These are phyloP conservation scores for Probosciger aterrimus DNA, from an alignment of 2,113 vertebrate species.

Conservation along the genomic window DNA sequence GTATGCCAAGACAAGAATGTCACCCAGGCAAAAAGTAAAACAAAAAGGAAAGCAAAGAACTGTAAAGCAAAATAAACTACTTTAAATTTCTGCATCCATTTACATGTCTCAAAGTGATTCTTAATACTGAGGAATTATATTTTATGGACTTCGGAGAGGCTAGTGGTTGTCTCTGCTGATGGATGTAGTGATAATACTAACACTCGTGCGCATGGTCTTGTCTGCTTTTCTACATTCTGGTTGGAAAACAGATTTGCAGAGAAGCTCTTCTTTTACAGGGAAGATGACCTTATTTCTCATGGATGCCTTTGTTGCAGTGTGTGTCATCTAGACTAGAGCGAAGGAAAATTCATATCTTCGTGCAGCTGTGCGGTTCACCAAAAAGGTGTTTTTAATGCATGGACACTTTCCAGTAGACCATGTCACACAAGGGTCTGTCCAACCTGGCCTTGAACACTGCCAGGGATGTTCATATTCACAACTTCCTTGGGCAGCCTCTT, in stretches of 20 bases:
- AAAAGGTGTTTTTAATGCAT: not conserved
- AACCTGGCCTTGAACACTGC: not conserved
- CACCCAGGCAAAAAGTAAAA: not conserved
- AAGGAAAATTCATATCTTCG: not conserved
- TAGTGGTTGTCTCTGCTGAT: not conserved
- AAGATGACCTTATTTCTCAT: not conserved
- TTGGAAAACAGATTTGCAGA: not conserved
- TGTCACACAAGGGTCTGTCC: not conserved
- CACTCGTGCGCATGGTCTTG: accelerated
- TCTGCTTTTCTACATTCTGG: not conserved
- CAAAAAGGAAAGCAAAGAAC: not conserved
- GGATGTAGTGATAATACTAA: not conserved
- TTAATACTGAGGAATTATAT: not conserved
- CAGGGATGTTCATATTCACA: not conserved
- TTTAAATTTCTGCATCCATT: not conserved
- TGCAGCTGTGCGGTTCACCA: not conserved
- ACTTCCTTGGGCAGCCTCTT: not conserved
- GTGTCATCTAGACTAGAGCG: not conserved
- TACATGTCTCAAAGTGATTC: not conserved
- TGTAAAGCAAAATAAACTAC: not conserved
- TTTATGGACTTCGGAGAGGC: not conserved
- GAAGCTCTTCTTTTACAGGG: not conserved
- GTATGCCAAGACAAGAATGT: not conserved
- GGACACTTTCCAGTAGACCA: not conserved
- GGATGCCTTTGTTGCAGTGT: not conserved